A percentile compares a stretch with the other conserved stretches of the same genome.
Evolutionary conservation across 2,888 invertebrate species (phyloP).

Genomic region (Acanthacorydalis orientalis): DNA sequence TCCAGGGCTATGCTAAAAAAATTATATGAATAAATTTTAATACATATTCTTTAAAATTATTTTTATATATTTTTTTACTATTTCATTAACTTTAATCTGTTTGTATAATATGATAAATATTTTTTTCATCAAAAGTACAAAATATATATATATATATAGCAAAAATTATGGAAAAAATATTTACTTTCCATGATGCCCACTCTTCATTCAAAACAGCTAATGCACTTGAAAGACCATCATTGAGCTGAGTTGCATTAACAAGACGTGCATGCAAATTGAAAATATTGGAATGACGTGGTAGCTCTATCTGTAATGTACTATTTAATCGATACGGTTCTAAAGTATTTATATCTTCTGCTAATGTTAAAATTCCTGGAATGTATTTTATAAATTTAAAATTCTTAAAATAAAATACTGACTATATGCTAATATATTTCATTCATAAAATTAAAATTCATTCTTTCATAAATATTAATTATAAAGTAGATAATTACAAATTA

Average conservation of each 20-base stretch:
- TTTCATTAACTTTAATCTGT: too few relatives aligned
- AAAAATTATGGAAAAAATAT: slow-evolving; percentile 11
- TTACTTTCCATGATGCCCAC: slow-evolving; percentile 36
- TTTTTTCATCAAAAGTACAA: neutral
- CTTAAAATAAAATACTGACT: too few relatives aligned
- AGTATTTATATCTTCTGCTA: slow-evolving; percentile 19
- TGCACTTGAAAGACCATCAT: slow-evolving; percentile 16
- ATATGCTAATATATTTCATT: too few relatives aligned
- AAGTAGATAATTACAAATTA: too few relatives aligned
- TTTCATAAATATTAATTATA: too few relatives aligned
- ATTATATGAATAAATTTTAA: neutral
- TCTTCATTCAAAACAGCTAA: slow-evolving; percentile 19
- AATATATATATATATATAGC: slow-evolving; percentile 4
- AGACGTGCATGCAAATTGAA: slow-evolving; percentile 13
- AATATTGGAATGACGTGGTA: slow-evolving; percentile 21
- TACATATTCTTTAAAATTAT: neutral
- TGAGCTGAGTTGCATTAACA: slow-evolving; percentile 12
- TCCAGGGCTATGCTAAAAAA: slow-evolving; percentile 8
- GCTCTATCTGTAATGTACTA: slow-evolving; percentile 21
- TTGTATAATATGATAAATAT: too few relatives aligned
- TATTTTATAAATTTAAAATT: too few relatives aligned
- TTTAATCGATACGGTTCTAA: slow-evolving; percentile 21
- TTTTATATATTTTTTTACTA: too few relatives aligned
- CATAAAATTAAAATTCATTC: too few relatives aligned
- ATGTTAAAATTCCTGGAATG: slow-evolving; percentile 16